These are phyloP conservation scores for Acronicta psi DNA, from an alignment of 2,888 invertebrate species.

Conservation along the genomic window DNA sequence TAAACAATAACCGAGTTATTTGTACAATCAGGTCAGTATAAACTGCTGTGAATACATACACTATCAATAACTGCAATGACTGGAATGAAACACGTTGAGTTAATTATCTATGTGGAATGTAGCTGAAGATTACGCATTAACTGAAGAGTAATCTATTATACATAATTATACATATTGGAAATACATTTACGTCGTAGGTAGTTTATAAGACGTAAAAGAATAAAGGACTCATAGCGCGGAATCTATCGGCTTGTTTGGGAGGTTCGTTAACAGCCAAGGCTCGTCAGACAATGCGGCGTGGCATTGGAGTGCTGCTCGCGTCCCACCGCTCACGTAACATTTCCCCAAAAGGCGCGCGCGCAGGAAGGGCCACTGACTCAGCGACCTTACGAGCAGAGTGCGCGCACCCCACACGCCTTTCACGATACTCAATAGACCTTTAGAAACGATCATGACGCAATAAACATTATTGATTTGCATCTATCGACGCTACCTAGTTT, in stretches of 20 bases:
- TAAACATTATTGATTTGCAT: slow-evolving; percentile 76
- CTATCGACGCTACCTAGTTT: slow-evolving; percentile 65
- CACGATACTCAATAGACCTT: slow-evolving; percentile 76
- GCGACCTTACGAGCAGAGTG: slow-evolving; percentile 72
- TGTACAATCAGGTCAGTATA: slow-evolving; percentile 20
- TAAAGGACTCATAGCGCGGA: slow-evolving; percentile 50
- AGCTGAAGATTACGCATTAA: slow-evolving; percentile 13
- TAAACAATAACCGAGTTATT: slow-evolving; percentile 23
- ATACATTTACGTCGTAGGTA: slow-evolving; percentile 11
- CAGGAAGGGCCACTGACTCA: slow-evolving; percentile 86
- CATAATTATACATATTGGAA: slow-evolving; percentile 8
- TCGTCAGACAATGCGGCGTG: slow-evolving; percentile 68
- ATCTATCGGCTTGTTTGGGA: slow-evolving; percentile 48
- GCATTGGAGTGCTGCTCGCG: slow-evolving; percentile 78
- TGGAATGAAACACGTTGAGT: slow-evolving; percentile 26
- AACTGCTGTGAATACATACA: slow-evolving; percentile 5
- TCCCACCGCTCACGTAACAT: slow-evolving; percentile 80
- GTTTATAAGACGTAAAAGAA: slow-evolving; percentile 45
- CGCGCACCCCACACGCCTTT: slow-evolving; percentile 76
- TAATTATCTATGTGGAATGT: slow-evolving; percentile 4
- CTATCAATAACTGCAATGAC: slow-evolving; percentile 19
- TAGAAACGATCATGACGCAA: slow-evolving; percentile 73
- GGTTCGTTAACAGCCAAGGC: slow-evolving; percentile 53
- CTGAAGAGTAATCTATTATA: slow-evolving; percentile 11
- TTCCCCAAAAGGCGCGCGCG: slow-evolving; percentile 78